Conservation (phyloP, 1,140 invertebrate species). For the Heliconius eleuchia region DNA sequence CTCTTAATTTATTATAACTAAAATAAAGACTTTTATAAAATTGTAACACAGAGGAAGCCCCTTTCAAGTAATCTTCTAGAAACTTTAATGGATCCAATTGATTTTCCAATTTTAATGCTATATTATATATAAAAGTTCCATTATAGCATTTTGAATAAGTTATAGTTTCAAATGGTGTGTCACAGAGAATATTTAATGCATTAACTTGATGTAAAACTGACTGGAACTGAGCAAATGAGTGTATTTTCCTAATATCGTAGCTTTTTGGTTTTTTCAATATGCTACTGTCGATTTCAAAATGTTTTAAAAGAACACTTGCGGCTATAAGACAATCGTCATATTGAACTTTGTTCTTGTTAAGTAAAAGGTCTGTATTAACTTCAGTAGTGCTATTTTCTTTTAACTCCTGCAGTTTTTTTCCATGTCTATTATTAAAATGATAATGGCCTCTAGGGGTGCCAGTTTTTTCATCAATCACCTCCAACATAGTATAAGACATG, state of each 20-base stretch:
- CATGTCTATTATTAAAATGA: slow-evolving; percentile 71
- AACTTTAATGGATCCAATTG: slow-evolving; percentile 80
- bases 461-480: slow-evolving; percentile 84
- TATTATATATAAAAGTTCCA: slow-evolving; percentile 89
- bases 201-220: slow-evolving; percentile 84
- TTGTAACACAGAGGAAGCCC: slow-evolving; percentile 78
- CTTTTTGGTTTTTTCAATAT: slow-evolving; percentile 82
- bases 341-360: slow-evolving; percentile 71
- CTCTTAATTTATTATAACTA: slow-evolving; percentile 51
- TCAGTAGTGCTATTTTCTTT: slow-evolving; percentile 37
- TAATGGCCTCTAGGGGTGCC: slow-evolving; percentile 78
- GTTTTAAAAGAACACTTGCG: slow-evolving; percentile 82
- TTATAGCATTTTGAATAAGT: slow-evolving; percentile 84
- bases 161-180: slow-evolving; percentile 80
- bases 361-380: slow-evolving; percentile 38
- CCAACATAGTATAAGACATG: slow-evolving; percentile 83
- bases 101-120: slow-evolving; percentile 82
- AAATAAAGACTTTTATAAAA: slow-evolving; percentile 68
- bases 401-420: slow-evolving; percentile 63
- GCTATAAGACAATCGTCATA: slow-evolving; percentile 83
- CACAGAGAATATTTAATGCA: slow-evolving; percentile 85
- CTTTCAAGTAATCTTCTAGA: slow-evolving; percentile 77
- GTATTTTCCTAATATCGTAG: slow-evolving; percentile 83
- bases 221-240: slow-evolving; percentile 88
- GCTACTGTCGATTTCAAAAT: slow-evolving; percentile 84